Conservation (phyloP, 2,888 invertebrate species). For the Panopea generosa region DNA sequence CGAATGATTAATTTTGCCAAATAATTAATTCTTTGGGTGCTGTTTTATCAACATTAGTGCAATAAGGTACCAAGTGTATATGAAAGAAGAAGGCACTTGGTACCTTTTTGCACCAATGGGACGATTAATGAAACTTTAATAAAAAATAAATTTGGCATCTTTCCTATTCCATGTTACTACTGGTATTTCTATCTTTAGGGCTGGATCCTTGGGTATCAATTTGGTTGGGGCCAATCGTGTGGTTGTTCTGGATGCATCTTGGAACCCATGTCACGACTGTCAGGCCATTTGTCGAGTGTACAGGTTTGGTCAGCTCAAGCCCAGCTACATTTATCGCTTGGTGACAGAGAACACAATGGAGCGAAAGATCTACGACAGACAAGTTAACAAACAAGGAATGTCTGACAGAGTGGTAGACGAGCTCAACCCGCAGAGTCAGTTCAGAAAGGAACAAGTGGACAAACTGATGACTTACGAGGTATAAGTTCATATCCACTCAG, state of each 20-base stretch:
- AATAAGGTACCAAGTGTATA: too few relatives aligned
- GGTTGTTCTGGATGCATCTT: constrained; percentile 98
- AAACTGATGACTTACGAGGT: constrained; percentile 93
- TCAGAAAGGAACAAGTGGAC: constrained; percentile 86
- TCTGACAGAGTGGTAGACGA: constrained; percentile 99
- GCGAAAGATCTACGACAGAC: constrained; percentile 98
- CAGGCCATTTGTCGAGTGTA: constrained; percentile 97
- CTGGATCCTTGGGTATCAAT: constrained; percentile 98
- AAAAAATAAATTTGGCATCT: too few relatives aligned
- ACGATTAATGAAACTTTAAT: too few relatives aligned
- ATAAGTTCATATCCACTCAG: too few relatives aligned
- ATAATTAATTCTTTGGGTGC: too few relatives aligned
- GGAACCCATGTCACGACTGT: constrained; percentile 99
- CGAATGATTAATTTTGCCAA: too few relatives aligned
- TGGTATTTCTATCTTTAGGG: constrained; percentile 88
- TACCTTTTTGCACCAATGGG: too few relatives aligned
- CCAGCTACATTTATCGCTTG: constrained; percentile 97
- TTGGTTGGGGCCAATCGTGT: constrained; percentile 98
- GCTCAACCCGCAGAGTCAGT: constrained; percentile 95
- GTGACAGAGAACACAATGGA: constrained; percentile 99
- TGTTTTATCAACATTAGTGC: too few relatives aligned
- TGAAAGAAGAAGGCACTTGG: too few relatives aligned
- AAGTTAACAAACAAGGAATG: constrained; percentile 99
- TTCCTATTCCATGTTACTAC: too few relatives aligned
- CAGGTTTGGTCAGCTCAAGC: constrained; percentile 96